Percentiles rank a stretch among this genome's conserved stretches.
Conservation (phyloP, 2,888 invertebrate species). For the Megastigmus dorsalis region DNA sequence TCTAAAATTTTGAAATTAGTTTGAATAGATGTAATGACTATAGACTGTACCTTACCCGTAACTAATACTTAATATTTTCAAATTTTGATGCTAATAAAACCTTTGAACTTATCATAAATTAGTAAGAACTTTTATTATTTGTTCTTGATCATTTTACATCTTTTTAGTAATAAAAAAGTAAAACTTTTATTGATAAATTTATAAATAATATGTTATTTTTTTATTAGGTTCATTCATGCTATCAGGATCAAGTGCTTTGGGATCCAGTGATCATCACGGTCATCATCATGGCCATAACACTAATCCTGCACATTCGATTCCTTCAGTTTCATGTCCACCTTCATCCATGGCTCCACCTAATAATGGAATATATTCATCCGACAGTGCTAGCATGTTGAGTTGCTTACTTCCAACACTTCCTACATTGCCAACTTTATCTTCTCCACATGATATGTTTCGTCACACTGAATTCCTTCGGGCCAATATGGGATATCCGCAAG, state of each 20-base stretch:
- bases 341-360: conserved; percentile 61
- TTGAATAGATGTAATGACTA: too few relatives aligned
- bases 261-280: conserved; percentile 57
- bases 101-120: too few relatives aligned
- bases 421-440: conserved; percentile 63
- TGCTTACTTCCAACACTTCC: conserved; percentile 65
- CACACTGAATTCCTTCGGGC: conserved; percentile 66
- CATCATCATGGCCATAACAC: conserved; percentile 30
- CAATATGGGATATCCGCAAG: conserved; percentile 65
- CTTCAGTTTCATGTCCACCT: conserved; percentile 60
- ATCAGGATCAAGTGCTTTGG: conserved; percentile 58
- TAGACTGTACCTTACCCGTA: too few relatives aligned
- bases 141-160: too few relatives aligned
- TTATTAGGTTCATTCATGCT: conserved; percentile 62
- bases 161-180: too few relatives aligned
- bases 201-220: not conserved
- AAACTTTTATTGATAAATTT: too few relatives aligned
- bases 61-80: too few relatives aligned
- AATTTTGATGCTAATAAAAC: too few relatives aligned
- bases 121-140: too few relatives aligned
- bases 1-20: too few relatives aligned
- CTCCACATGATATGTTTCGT: conserved; percentile 66
- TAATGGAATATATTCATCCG: conserved; percentile 65
- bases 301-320: conserved; percentile 53
- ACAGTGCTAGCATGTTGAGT: conserved; percentile 66